These are phyloP conservation scores for Pempheris klunzingeri DNA, from an alignment of 2,797 vertebrate genomes.

Conservation along the genomic window DNA sequence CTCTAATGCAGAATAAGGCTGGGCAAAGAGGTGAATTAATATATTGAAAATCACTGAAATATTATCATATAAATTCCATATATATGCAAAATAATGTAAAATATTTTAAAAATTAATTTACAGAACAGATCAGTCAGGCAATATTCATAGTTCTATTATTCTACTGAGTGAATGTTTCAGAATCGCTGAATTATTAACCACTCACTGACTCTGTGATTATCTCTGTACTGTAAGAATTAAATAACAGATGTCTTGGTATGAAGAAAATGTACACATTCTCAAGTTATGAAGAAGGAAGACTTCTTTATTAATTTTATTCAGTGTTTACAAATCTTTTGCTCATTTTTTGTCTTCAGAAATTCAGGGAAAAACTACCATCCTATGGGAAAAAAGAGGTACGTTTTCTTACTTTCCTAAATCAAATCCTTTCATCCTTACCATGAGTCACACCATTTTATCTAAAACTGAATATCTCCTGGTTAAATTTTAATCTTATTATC, in stretches of 20 bases:
- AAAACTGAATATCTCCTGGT: background rate
- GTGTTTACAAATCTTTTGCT: slow-evolving; percentile 6
- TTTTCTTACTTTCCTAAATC: background rate
- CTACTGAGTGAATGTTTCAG: background rate
- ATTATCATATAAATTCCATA: background rate
- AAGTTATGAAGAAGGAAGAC: background rate
- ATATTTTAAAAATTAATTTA: background rate
- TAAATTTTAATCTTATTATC: background rate
- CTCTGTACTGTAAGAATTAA: background rate
- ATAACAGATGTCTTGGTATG: background rate
- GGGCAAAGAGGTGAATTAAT: background rate
- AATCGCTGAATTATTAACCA: background rate
- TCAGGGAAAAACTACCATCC: slow-evolving; percentile 94
- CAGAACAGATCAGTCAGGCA: background rate
- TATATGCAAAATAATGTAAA: background rate
- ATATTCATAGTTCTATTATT: no score
- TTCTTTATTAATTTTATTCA: background rate
- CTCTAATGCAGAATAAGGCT: background rate
- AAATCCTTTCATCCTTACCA: background rate
- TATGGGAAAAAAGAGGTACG: slow-evolving; percentile 92
- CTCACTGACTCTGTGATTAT: background rate
- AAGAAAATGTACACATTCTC: background rate
- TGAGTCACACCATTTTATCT: background rate
- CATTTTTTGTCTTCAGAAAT: slow-evolving; percentile 84
- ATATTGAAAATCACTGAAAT: background rate